These are phyloP conservation scores for Catagonus wagneri DNA, from an alignment of 2,113 vertebrate species.

Conservation along the genomic window DNA sequence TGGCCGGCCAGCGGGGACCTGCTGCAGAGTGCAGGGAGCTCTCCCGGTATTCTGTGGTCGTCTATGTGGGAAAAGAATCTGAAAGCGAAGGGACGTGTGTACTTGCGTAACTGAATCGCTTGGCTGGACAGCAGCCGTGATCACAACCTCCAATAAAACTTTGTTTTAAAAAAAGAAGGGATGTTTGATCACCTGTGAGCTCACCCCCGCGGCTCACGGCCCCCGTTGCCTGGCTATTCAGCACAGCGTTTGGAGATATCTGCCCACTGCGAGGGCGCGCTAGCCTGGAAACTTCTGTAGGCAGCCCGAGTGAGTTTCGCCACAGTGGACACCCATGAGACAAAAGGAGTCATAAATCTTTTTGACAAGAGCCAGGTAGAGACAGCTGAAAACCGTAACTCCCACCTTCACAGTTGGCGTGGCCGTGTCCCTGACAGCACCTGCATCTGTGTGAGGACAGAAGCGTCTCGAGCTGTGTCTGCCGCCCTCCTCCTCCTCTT, in stretches of 20 bases:
- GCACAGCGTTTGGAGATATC: not conserved
- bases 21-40: no score
- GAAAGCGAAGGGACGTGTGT: no score
- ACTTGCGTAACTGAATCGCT: no score
- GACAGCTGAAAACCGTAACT: not conserved
- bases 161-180: no score
- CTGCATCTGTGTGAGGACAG: constrained; percentile 57
- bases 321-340: no score
- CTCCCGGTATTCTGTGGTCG: no score
- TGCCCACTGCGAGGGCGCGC: not conserved
- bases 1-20: no score
- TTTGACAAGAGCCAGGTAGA: rapidly evolving
- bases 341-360: not conserved
- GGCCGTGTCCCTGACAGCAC: not conserved
- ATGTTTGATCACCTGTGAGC: not conserved
- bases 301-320: not conserved
- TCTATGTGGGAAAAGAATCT: no score
- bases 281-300: not conserved
- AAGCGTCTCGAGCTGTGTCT: constrained; percentile 53
- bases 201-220: not conserved
- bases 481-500: not conserved
- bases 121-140: no score
- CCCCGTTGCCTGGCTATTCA: not conserved
- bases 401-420: constrained; percentile 73
- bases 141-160: no score